Evolutionary conservation across 30 jellyfish, hydroid and myxozoan species (phyloP), one percentile per base, ranked within the genome.

Genomic region (Nemopilema nomurai): DNA sequence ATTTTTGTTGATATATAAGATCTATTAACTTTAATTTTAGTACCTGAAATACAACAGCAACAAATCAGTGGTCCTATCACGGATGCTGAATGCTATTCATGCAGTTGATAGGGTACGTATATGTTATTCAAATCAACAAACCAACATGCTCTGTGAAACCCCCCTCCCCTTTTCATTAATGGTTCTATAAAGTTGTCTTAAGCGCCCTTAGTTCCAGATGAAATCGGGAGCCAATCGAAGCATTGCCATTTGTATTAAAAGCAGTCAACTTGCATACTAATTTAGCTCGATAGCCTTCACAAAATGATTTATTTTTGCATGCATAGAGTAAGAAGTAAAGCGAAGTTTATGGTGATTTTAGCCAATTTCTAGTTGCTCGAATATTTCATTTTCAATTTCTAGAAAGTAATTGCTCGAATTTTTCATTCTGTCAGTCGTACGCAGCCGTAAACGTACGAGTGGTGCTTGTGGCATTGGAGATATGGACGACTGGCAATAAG

Each of bases 371-470:
- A 13, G 6, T 41, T 24, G 4, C 51, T 31, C 8, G 8, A 1
- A 63, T 76, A 16, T 65, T 77, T 64, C n/a, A 1, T 67, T 30
- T 24, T 52, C n/a, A n/a, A n/a, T n/a, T n/a, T n/a, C n/a, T n/a
- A n/a, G n/a, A n/a, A n/a, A n/a, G n/a, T n/a, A n/a, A n/a, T n/a
- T n/a, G n/a, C n/a, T n/a, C n/a, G n/a, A n/a, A n/a, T n/a, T n/a
- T n/a, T 24, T 30, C 76, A 0, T 17, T 28, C 18, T 76, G 69
- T 68, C 62, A 92, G 98, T 87, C 92, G 18, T 92, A 92, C 71
- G 83, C 90, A 22, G 97, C 95, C 18, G 89, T 92, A 76, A 88
- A 88, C 32, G 74, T 92, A 20, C 97, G 98, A 3, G 26, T 92
- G 49, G 96, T 92, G 16, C 78, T 92, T 51, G 96, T 83, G 1